These are phyloP conservation scores for Thinocorus orbignyianus DNA, from an alignment of 2,113 vertebrate genomes.

Conservation along the genomic window DNA sequence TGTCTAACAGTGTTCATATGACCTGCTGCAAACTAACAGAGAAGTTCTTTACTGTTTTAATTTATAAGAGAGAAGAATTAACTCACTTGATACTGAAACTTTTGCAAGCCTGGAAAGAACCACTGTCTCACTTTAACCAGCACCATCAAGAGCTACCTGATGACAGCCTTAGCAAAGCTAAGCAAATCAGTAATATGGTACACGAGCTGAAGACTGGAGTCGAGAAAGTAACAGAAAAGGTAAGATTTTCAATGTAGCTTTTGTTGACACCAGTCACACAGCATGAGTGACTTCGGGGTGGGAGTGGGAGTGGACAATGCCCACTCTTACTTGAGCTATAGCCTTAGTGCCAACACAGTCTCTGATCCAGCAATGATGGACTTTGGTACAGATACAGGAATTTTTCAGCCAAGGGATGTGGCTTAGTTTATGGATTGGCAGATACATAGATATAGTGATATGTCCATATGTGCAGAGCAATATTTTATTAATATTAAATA, in stretches of 20 bases:
- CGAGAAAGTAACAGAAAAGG: slow-evolving; percentile 82
- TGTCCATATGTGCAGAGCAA: background rate
- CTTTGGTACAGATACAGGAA: background rate
- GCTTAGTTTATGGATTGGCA: background rate
- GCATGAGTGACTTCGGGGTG: rapidly evolving
- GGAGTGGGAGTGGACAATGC: too few relatives aligned
- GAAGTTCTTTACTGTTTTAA: background rate
- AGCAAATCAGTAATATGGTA: slow-evolving; percentile 82
- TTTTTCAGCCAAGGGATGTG: background rate
- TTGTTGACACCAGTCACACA: background rate
- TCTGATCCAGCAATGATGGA: background rate
- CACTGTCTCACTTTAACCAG: slow-evolving; percentile 80
- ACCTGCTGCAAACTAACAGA: background rate
- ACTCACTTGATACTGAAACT: slow-evolving; percentile 80
- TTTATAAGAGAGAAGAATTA: slow-evolving; percentile 77
- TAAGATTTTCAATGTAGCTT: background rate
- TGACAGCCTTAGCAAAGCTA: slow-evolving; percentile 79
- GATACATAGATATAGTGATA: background rate
- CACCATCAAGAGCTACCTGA: slow-evolving; percentile 70
- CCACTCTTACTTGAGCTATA: background rate
- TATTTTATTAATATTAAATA: background rate
- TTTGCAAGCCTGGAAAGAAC: slow-evolving; percentile 81
- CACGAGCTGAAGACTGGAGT: slow-evolving; percentile 80
- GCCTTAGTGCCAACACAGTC: background rate
- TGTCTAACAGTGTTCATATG: background rate